phyloP scores from a whole-genome alignment of 1,140 invertebrate species.

The Diorhabda elongata region DNA sequence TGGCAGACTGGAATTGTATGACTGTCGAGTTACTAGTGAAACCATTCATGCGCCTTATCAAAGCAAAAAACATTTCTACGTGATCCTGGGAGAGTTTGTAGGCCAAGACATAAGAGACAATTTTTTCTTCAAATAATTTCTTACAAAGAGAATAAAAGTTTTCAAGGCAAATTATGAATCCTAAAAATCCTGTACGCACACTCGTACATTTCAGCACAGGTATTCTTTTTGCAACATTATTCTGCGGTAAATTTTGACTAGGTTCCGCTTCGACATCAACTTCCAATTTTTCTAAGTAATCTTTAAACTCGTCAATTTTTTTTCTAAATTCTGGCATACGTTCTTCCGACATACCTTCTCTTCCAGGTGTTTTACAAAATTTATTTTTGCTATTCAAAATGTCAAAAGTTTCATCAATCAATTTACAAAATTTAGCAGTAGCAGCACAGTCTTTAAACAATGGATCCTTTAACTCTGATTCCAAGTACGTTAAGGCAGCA shows the following conservation, averaged over 20 bases:
- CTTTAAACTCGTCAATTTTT: not conserved
- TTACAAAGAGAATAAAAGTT: not conserved
- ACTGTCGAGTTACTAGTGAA: not conserved
- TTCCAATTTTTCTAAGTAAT: not conserved
- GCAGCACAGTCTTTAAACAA: conserved; percentile 19
- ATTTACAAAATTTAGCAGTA: conserved; percentile 19
- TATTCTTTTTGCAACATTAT: too few relatives aligned
- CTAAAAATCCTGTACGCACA: too few relatives aligned
- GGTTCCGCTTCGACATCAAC: not conserved
- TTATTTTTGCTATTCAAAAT: conserved; percentile 22
- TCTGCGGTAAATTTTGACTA: not conserved
- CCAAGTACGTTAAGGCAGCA: not conserved
- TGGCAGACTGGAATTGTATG: not conserved
- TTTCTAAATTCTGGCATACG: not conserved
- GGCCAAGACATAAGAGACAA: not conserved
- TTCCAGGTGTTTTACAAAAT: conserved; percentile 15
- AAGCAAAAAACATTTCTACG: not conserved
- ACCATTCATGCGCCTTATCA: not conserved
- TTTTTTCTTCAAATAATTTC: not conserved
- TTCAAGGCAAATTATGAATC: too few relatives aligned
- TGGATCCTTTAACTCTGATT: conserved; percentile 5
- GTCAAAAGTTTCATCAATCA: conserved; percentile 26
- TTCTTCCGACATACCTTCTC: not conserved
- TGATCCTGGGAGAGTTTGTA: conserved; percentile 4
- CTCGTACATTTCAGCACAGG: too few relatives aligned